Base-by-base conservation (phyloP, 2,888 invertebrate genomes). In the Drosophila nigricruria region DNA sequence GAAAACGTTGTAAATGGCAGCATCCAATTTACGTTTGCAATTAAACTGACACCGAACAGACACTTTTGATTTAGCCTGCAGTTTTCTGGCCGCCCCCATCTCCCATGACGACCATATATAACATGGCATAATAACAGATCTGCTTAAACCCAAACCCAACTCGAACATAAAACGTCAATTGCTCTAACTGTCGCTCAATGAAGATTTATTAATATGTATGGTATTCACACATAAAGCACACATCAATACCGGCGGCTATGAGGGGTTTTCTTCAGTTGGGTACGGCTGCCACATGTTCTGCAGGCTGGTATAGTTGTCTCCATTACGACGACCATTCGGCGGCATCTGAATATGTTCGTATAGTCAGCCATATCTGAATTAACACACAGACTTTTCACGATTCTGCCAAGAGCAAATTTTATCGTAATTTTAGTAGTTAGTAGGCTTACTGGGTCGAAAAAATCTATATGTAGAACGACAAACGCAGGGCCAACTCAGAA, bases 41-140 rank as follows among this genome's bases (percentile, higher is more conserved):
- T 89, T 90, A 89, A 89, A 90, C 91, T 90, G 90, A 89, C 90
- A 90, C 90, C 86, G 79, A 89, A 84, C 90, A 89, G 90, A 90
- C 89, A 89, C 86, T 88, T 86, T 80, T 90, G 89, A 89, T 90
- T 90, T 90, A 75, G 89, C 83, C 73, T 69, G 70, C 69, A 68
- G 65, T 52, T 61, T 34, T 43, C 60, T 25, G 38, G 23, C 52
- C 52, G 20, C 52, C 23, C 60, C 14, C 38, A 54, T n/a, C 54
- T 56, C 49, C 49, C 30, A 1, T 18, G 63, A n/a, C 47, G 27
- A 49, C 63, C 63, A 73, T 74, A 73, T 74, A 68, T 58, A 74
- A 65, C 65, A 65, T 69, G 75, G 49, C 79, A 74, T 68, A 73
- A 64, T 73, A 73, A 68, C 64, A 73, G 68, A 54, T 60, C 56